These are phyloP conservation scores for Glareola pratincola DNA, from an alignment of 2,113 vertebrate species.

Conservation along the genomic window DNA sequence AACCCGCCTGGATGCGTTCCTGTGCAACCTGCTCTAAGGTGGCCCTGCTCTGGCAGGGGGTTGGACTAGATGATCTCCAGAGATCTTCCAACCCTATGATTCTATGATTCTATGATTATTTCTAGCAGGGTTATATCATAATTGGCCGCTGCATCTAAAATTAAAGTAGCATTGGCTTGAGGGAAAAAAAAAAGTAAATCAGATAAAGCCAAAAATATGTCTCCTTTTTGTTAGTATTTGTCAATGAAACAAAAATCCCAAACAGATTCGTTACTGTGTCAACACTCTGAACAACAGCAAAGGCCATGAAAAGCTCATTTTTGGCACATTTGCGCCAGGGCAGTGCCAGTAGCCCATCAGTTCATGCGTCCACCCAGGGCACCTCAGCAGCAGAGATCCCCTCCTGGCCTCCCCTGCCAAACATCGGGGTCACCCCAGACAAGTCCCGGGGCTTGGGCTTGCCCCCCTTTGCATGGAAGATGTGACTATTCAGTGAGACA, in stretches of 20 bases:
- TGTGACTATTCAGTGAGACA: not conserved
- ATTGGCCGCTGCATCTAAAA: not conserved
- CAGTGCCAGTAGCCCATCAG: not conserved
- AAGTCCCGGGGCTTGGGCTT: not conserved
- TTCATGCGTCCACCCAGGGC: not conserved
- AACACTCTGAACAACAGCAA: not conserved
- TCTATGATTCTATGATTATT: too few species aligned
- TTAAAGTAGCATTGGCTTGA: not conserved
- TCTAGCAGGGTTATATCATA: not conserved
- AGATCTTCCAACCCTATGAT: too few species aligned
- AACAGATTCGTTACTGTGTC: not conserved
- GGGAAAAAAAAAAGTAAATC: not conserved
- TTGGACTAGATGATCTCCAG: too few species aligned
- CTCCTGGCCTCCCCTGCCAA: not conserved
- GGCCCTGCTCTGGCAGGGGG: too few species aligned
- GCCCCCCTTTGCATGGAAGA: not conserved
- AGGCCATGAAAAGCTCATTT: not conserved
- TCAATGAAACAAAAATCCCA: not conserved
- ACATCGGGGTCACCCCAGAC: not conserved
- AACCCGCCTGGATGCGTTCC: too few species aligned
- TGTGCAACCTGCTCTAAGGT: too few species aligned
- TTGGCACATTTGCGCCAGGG: not conserved
- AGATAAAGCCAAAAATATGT: not conserved
- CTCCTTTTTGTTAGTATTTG: not conserved
- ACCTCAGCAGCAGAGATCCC: not conserved